Conservation (phyloP, 2,888 invertebrate species). For the Eustalomyia histrio region DNA sequence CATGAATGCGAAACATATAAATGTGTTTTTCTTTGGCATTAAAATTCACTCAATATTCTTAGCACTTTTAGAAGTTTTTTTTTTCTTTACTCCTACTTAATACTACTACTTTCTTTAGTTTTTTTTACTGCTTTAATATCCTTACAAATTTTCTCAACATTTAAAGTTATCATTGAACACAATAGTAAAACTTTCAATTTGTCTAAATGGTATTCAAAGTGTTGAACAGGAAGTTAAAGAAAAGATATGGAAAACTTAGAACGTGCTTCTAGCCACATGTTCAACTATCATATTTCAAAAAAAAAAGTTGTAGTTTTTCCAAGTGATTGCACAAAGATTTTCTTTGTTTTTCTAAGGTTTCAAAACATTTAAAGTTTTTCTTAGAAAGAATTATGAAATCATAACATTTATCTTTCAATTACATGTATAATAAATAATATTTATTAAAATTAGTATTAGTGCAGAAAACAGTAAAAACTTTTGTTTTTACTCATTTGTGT, state of each 20-base stretch:
- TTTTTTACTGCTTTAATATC: conserved; percentile 15
- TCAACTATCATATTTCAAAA: neutral
- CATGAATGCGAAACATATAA: neutral
- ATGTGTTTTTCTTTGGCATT: conserved; percentile 8
- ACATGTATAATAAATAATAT: conserved; percentile 35
- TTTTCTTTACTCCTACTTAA: neutral
- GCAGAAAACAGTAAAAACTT: no score
- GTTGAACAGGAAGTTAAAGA: neutral
- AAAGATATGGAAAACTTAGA: neutral
- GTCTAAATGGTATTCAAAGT: conserved; percentile 35
- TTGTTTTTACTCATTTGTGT: no score
- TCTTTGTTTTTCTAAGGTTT: neutral
- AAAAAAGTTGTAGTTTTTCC: neutral
- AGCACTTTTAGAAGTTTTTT: conserved; percentile 29
- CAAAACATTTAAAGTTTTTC: neutral
- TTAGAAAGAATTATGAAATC: conserved; percentile 41
- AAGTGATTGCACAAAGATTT: neutral
- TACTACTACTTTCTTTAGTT: neutral
- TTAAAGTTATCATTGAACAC: conserved; percentile 16
- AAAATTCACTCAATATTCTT: conserved; percentile 38
- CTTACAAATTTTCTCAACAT: conserved; percentile 30
- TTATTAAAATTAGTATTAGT: neutral
- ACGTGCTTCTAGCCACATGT: conserved; percentile 28
- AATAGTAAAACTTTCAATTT: conserved; percentile 45
- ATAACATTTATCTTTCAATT: conserved; percentile 55